A percentile compares a stretch with the other conserved stretches of the same genome.
Evolutionary conservation across 2,797 vertebrate genomes (phyloP).

Genomic region (Trematomus bernacchii): DNA sequence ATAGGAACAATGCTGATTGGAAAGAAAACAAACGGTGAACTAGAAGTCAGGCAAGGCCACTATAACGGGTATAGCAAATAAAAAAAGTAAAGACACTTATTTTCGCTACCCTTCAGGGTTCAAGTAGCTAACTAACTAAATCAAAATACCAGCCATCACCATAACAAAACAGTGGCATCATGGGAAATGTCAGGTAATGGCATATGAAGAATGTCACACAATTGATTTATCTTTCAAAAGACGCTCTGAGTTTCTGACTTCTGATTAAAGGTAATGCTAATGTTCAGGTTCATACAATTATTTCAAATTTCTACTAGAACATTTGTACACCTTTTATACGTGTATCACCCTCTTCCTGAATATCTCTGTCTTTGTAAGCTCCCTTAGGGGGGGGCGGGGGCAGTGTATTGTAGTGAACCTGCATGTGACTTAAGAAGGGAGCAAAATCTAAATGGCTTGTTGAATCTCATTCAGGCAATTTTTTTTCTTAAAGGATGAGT

Average conservation of each 20-base stretch:
- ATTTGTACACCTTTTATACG: too few relatives aligned
- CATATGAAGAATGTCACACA: neutral
- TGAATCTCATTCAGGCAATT: too few relatives aligned
- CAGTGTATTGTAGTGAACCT: too few relatives aligned
- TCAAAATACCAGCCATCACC: slow-evolving; percentile 1
- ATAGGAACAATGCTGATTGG: slow-evolving; percentile 94
- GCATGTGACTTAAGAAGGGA: too few relatives aligned
- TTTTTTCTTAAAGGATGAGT: neutral
- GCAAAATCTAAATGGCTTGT: too few relatives aligned
- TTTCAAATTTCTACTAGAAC: too few relatives aligned
- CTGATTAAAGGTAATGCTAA: too few relatives aligned
- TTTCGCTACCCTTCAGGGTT: neutral
- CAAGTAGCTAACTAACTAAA: neutral
- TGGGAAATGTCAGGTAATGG: neutral
- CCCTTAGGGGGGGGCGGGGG: too few relatives aligned
- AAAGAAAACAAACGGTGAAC: neutral
- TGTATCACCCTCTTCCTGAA: too few relatives aligned
- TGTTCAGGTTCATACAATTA: too few relatives aligned
- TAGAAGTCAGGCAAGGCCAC: neutral
- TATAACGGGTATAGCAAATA: neutral
- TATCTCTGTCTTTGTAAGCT: too few relatives aligned
- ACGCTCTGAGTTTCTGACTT: neutral
- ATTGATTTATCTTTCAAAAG: neutral
- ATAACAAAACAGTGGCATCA: neutral
- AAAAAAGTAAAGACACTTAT: neutral